These are phyloP conservation scores for Gortyna flavago DNA, from an alignment of 2,888 invertebrate species.

Conservation along the genomic window DNA sequence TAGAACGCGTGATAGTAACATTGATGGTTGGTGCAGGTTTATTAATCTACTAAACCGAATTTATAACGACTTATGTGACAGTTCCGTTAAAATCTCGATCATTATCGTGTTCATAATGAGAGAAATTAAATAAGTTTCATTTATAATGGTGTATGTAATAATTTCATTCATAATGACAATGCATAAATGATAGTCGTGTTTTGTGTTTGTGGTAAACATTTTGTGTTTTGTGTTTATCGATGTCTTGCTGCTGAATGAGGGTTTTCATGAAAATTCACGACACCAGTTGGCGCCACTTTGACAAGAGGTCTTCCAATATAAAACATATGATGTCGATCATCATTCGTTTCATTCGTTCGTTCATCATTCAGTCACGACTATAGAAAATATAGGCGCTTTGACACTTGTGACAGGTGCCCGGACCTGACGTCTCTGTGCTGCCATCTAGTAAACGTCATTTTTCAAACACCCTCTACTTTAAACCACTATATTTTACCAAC, in stretches of 20 bases:
- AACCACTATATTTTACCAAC: not conserved
- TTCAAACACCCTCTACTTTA: too few species aligned
- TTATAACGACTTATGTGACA: conserved; percentile 25
- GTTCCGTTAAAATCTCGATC: conserved; percentile 17
- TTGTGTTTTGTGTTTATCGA: conserved; percentile 31
- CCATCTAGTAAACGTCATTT: too few species aligned
- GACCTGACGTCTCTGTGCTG: too few species aligned
- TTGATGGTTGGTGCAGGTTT: conserved; percentile 58
- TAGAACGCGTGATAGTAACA: conserved; percentile 29
- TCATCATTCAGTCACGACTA: too few species aligned
- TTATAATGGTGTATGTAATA: conserved; percentile 1
- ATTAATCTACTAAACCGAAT: conserved; percentile 55
- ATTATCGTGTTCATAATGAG: conserved; percentile 1
- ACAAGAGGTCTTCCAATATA: too few species aligned
- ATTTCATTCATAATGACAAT: conserved; percentile 11
- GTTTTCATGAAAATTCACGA: too few species aligned
- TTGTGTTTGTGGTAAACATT: conserved; percentile 19
- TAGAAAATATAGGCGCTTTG: too few species aligned
- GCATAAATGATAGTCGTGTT: not conserved
- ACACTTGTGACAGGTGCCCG: too few species aligned
- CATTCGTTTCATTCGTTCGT: too few species aligned
- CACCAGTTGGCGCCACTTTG: too few species aligned
- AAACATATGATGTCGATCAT: too few species aligned
- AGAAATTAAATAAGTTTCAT: conserved; percentile 13
- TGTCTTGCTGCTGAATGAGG: conserved; percentile 44